phyloP scores from a whole-genome alignment of 1,140 invertebrate genomes.

The Penaeus chinensis region DNA sequence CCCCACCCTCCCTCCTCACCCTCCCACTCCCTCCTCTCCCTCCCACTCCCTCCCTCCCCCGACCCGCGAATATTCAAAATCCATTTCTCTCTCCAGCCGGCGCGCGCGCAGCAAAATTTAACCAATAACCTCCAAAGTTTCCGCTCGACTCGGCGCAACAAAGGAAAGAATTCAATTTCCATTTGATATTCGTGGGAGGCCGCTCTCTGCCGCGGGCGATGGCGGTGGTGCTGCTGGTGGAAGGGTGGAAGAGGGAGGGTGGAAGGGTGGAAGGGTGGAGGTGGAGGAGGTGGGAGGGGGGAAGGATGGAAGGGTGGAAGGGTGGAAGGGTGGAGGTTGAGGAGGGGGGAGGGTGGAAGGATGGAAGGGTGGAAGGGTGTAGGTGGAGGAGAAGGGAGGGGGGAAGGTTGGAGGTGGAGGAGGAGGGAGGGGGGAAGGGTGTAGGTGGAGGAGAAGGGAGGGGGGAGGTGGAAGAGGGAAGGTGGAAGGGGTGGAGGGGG shows the following conservation, averaged over 20 bases:
- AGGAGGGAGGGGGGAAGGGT: background rate
- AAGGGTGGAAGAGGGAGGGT: background rate
- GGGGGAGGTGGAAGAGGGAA: background rate
- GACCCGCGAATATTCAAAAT: background rate
- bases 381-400: background rate
- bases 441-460: background rate
- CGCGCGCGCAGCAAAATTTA: constrained; percentile 52
- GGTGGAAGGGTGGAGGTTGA: background rate
- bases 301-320: background rate
- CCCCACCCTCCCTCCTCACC: background rate
- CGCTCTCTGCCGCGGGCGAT: constrained; percentile 22
- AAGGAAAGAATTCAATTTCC: constrained; percentile 60
- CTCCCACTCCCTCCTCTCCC: background rate
- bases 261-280: background rate
- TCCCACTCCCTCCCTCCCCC: background rate
- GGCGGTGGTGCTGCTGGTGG: background rate
- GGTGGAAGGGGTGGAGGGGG: no score
- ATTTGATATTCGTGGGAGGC: constrained; percentile 55
- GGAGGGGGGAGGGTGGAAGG: background rate
- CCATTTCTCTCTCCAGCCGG: constrained; percentile 19
- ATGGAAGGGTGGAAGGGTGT: background rate
- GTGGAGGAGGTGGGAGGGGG: background rate
- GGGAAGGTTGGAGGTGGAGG: background rate
- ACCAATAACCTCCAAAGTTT: constrained; percentile 57
- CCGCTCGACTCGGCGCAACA: constrained; percentile 53